Conservation (phyloP, 53 echinoderm and acorn worm species). For the Hippasteria phrygiana region DNA sequence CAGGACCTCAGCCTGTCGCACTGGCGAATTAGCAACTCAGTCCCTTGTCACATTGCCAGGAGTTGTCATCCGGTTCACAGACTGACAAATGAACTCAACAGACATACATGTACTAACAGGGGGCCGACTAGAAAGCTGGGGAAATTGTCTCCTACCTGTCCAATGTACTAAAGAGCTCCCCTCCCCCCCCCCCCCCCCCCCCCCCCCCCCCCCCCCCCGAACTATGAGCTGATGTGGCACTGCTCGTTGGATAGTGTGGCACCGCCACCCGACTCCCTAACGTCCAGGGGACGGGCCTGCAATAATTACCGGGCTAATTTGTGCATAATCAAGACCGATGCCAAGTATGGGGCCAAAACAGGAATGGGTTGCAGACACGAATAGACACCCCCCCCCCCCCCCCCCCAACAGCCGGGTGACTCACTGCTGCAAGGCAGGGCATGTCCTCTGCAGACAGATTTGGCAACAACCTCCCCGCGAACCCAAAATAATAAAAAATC, state of each 20-base stretch:
- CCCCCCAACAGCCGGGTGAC: constrained; percentile 7
- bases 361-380: constrained; percentile 44
- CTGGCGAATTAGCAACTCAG: constrained; percentile 46
- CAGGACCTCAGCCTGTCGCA: constrained; percentile 7
- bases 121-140: neutral
- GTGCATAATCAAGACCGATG: constrained; percentile 42
- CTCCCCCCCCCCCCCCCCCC: neutral
- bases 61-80: constrained; percentile 34
- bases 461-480: too few species aligned
- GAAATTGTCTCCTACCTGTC: too few species aligned
- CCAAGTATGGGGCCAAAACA: constrained; percentile 33
- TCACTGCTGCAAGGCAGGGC: constrained; percentile 11
- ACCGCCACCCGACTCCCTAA: too few species aligned
- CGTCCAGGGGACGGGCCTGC: neutral
- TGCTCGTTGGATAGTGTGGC: neutral
- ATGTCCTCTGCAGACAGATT: neutral
- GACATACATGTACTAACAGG: neutral
- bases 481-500: too few species aligned
- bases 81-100: neutral
- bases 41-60: constrained; percentile 53
- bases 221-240: neutral
- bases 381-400: neutral
- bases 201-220: neutral
- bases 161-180: neutral
- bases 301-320: constrained; percentile 62